Evolutionary conservation across 2,113 vertebrate genomes (phyloP).

Genomic region (Lepus americanus): DNA sequence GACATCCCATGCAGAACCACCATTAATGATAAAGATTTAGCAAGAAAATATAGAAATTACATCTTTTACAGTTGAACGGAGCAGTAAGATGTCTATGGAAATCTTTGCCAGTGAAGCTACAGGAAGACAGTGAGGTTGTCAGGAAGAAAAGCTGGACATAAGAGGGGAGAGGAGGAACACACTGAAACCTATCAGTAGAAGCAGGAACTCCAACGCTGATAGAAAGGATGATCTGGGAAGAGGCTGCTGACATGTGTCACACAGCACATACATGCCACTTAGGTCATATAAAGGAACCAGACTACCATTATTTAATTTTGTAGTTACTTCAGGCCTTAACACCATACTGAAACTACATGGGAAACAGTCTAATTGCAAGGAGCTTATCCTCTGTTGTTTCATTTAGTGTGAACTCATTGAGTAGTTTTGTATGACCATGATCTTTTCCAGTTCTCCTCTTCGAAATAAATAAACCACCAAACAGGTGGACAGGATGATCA

Average conservation of each 20-base stretch:
- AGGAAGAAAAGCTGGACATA: background rate
- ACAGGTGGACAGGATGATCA: background rate
- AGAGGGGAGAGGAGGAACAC: background rate
- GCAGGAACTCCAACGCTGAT: fast-evolving
- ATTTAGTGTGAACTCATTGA: background rate
- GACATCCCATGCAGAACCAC: background rate
- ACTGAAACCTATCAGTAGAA: background rate
- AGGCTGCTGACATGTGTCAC: background rate
- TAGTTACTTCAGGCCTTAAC: background rate
- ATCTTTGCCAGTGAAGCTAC: background rate
- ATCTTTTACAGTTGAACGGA: background rate
- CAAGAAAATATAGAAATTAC: background rate
- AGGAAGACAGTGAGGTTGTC: background rate
- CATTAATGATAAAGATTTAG: background rate
- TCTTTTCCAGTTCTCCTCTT: background rate
- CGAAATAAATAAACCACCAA: background rate
- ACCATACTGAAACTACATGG: background rate
- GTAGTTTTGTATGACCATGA: background rate
- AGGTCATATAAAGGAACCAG: background rate
- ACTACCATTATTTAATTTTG: background rate
- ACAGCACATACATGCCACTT: fast-evolving
- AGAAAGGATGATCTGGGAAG: background rate
- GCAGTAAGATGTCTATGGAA: background rate
- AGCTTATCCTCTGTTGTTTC: background rate
- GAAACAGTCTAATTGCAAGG: background rate